Conservation (phyloP, 2,797 vertebrate species). For the Mycteria americana region DNA sequence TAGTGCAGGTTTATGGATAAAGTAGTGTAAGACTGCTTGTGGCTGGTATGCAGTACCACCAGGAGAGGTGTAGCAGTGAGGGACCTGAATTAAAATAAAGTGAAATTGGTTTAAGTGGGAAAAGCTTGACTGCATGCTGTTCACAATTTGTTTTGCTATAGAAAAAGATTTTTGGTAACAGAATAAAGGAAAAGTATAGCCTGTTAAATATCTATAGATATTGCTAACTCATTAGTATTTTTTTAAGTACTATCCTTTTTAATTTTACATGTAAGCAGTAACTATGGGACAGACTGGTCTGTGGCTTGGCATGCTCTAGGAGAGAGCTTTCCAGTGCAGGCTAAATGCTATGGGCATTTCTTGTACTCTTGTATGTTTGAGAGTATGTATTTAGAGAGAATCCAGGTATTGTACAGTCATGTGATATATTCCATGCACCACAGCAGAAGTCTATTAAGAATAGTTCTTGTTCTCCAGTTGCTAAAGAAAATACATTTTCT, state of each 20-base stretch:
- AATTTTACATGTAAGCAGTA: not conserved
- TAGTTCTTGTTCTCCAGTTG: not conserved
- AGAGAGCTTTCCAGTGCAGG: not conserved
- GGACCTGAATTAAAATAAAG: conserved; percentile 46
- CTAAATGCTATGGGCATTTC: not conserved
- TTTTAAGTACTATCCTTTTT: not conserved
- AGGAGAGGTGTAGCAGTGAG: conserved; percentile 59
- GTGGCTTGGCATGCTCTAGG: not conserved
- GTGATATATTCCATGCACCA: not conserved
- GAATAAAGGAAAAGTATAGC: not conserved
- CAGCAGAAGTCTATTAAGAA: not conserved
- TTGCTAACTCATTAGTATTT: not conserved
- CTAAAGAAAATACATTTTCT: not conserved
- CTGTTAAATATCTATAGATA: not conserved
- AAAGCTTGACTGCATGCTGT: not conserved
- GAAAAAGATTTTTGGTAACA: not conserved
- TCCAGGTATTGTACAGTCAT: not conserved
- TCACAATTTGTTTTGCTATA: not conserved
- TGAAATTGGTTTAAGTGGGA: not conserved
- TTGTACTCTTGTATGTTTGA: not conserved
- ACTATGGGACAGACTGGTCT: not conserved
- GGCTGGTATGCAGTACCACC: not conserved
- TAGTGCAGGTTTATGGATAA: not conserved
- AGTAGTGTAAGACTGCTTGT: not conserved
- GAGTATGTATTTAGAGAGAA: not conserved